Percentiles rank a stretch among this genome's conserved stretches.
Evolutionary conservation across 2,797 vertebrate genomes (phyloP).

Genomic region (Clamator glandarius): DNA sequence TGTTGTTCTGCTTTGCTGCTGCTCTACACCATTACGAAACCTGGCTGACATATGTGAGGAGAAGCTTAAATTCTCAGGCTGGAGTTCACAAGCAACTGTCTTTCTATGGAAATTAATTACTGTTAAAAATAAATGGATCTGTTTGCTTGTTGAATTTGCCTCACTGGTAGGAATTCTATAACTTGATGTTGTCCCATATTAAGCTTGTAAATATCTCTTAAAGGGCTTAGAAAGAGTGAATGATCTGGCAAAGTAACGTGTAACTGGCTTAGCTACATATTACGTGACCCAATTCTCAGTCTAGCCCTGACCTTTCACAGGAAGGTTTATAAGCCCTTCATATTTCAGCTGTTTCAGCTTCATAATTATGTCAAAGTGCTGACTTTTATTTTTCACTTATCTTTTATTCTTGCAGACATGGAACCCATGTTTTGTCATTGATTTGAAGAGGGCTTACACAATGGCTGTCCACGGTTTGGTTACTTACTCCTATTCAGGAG

Average conservation of each 20-base stretch:
- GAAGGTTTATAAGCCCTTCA: background rate
- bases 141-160: background rate
- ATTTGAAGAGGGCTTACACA: background rate
- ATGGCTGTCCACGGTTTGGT: background rate
- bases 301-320: background rate
- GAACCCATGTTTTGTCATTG: background rate
- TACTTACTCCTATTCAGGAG: background rate
- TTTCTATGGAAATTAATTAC: background rate
- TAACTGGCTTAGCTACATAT: background rate
- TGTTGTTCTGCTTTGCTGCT: background rate
- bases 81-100: background rate
- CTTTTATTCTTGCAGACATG: background rate
- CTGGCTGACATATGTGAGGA: background rate
- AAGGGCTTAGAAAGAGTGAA: background rate
- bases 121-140: background rate
- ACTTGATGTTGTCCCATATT: background rate
- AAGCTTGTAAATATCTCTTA: conserved; percentile 1
- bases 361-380: background rate
- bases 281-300: background rate
- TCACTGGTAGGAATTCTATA: background rate
- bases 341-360: conserved; percentile 13
- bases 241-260: background rate
- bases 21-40: background rate
- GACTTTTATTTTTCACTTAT: background rate
- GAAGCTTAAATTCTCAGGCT: background rate